These are phyloP conservation scores for Willowsia nigromaculata DNA, from an alignment of 2,888 invertebrate genomes.

Conservation along the genomic window DNA sequence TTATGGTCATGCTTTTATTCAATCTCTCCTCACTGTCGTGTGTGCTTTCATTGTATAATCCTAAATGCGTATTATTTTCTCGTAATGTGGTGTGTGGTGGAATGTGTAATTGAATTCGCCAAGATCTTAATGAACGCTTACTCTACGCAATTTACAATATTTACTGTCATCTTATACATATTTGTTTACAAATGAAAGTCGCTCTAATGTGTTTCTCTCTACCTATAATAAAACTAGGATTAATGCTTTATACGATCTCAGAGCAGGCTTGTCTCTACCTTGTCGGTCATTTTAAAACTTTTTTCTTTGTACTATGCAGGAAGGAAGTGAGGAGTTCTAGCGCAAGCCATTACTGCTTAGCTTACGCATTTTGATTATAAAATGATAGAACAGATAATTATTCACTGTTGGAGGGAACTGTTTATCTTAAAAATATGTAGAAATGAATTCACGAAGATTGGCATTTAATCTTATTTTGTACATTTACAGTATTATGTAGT, in stretches of 20 bases:
- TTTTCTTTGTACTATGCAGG: neutral
- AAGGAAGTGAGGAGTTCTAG: neutral
- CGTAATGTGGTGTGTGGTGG: neutral
- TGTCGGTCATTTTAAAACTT: slow-evolving; percentile 14
- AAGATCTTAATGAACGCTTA: neutral
- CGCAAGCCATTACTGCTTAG: neutral
- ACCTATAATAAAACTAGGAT: too few species aligned
- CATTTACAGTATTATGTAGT: neutral
- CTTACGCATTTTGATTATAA: neutral
- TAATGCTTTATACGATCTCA: neutral
- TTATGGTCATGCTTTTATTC: neutral
- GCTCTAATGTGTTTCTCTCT: neutral
- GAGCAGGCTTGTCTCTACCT: neutral
- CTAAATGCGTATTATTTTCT: too few species aligned
- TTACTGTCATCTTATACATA: neutral
- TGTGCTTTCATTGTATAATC: neutral
- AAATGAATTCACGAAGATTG: neutral
- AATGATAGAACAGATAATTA: neutral
- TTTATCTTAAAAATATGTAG: neutral
- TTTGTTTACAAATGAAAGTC: slow-evolving; percentile 9
- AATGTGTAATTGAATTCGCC: neutral
- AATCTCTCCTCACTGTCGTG: neutral
- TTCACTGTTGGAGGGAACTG: neutral
- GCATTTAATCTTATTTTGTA: neutral
- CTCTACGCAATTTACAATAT: neutral